Percentiles rank a stretch among this genome's conserved stretches.
These are phyloP conservation scores for Lucifuga dentata DNA, from an alignment of 2,113 vertebrate species.

Conservation along the genomic window DNA sequence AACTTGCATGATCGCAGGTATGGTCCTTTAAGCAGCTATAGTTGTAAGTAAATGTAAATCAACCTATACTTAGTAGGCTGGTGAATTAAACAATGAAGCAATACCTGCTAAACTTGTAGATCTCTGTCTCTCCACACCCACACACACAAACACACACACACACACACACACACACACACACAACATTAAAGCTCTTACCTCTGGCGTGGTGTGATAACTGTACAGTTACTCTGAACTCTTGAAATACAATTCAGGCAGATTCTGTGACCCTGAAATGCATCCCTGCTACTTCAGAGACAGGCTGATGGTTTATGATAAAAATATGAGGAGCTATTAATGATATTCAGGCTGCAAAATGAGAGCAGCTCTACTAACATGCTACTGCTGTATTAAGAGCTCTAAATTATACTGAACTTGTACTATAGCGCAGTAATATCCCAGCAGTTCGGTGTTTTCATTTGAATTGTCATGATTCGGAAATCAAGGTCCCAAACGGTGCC, in stretches of 20 bases:
- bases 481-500: not conserved
- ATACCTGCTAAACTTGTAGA: slow-evolving; percentile 8
- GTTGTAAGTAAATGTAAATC: slow-evolving; percentile 23
- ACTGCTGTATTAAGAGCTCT: not conserved
- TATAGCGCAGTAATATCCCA: not conserved
- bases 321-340: not conserved
- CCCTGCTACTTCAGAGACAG: slow-evolving; percentile 36
- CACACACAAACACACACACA: slow-evolving; percentile 26
- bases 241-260: slow-evolving; percentile 36
- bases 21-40: too few relatives aligned
- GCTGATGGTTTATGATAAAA: slow-evolving; percentile 2
- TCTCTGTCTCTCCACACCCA: too few relatives aligned
- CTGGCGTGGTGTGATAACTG: slow-evolving; percentile 43
- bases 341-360: not conserved
- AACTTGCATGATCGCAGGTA: too few relatives aligned
- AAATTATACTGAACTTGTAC: not conserved
- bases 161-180: slow-evolving; percentile 5
- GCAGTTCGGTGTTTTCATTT: slow-evolving; percentile 7
- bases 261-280: slow-evolving; percentile 30
- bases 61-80: not conserved
- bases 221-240: slow-evolving; percentile 40
- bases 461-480: slow-evolving; percentile 24
- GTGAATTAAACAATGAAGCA: too few relatives aligned
- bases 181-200: slow-evolving; percentile 28
- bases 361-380: not conserved